Base-by-base conservation (phyloP, 2,888 invertebrate species). In the Noctua fimbriata region DNA sequence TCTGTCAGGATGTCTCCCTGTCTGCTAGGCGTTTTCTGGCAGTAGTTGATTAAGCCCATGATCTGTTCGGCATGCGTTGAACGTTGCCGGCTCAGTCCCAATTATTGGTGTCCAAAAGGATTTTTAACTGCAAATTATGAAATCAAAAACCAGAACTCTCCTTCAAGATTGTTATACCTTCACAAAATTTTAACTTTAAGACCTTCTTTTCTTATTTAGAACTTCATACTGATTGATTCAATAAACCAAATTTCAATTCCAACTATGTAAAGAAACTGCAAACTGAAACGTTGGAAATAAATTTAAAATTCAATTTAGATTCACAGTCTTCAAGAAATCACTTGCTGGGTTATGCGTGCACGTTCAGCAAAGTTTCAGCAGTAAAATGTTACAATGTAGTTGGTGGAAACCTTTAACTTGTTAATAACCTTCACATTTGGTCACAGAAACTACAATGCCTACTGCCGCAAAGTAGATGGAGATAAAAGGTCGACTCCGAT, bases 381-480 rank as follows among this genome's bases (percentile, higher is more conserved):
- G 67, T 78, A 76, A 86, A 86, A 79, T 36, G 80, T 87, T 86
- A 84, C 84, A 83, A 24, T 81, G 78, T 86, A 82, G 81, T 83
- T 16, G 9, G 71, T 79, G 21, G 52, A 0, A 66, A 75, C 69
- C 72, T 67, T 67, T 81, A 73, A 71, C 69, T 74, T 69, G 67
- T 75, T 88, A 87, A 83, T 83, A 79, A 72, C 79, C 67, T 49
- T 79, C 76, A 79, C 76, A 73, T 75, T 83, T 78, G 71, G 67
- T 73, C n/a, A 41, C 76, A 65, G 73, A 73, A 70, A 76, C 63
- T 79, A 49, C 74, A 75, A 85, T 78, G 71, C 60, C 73, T 60
- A 67, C 16, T 81, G n/a, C 6, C 18, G 41, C 21, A 24, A 14
- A n/a, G 32, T n/a, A 60, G 12, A 16, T 4, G 12, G 7, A 18